These are phyloP conservation scores for Fukomys damarensis DNA, from an alignment of 2,113 vertebrate species.

Conservation along the genomic window DNA sequence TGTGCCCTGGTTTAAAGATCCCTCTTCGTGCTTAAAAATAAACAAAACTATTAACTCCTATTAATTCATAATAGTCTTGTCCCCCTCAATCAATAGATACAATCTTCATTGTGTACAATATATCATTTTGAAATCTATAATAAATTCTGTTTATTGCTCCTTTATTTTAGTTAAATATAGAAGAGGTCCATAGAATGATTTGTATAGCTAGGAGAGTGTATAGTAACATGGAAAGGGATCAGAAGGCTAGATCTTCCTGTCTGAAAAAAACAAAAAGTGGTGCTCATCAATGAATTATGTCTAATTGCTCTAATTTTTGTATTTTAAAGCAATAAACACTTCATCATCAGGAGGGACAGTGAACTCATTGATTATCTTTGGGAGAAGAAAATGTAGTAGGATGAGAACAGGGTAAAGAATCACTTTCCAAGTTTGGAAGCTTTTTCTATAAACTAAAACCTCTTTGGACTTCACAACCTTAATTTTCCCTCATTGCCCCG, in stretches of 20 bases:
- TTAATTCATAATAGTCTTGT: background rate
- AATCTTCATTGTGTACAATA: background rate
- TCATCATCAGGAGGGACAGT: background rate
- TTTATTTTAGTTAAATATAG: constrained; percentile 36
- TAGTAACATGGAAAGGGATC: background rate
- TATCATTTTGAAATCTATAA: constrained; percentile 22
- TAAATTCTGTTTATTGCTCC: background rate
- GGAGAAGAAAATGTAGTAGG: background rate
- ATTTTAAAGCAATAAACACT: background rate
- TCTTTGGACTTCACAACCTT: background rate
- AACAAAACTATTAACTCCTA: constrained; percentile 31
- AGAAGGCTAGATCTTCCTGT: background rate
- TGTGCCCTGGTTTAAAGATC: constrained; percentile 40
- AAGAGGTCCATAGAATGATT: background rate
- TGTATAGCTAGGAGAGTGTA: background rate
- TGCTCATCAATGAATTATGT: background rate
- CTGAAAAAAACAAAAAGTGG: background rate
- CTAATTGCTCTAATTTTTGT: background rate
- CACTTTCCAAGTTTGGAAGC: background rate
- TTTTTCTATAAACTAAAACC: background rate
- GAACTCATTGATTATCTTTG: background rate
- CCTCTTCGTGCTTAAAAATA: constrained; percentile 48
- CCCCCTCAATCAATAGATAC: background rate
- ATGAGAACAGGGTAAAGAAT: background rate
- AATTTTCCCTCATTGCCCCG: background rate